Evolutionary conservation across 2,797 vertebrate species (phyloP).

Genomic region (Xenentodon cancila): DNA sequence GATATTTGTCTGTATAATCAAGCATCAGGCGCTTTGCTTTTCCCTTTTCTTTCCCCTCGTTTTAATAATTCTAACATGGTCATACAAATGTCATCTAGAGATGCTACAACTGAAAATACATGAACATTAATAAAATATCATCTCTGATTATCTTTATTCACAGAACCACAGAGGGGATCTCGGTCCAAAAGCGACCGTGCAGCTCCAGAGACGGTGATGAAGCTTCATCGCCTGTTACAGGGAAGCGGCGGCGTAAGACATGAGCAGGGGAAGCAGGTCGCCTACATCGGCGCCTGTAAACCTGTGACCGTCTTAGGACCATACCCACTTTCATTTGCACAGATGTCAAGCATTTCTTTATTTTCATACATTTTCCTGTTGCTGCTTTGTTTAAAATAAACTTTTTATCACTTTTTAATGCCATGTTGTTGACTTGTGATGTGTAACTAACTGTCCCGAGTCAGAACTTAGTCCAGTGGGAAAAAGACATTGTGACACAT

Average conservation of each 20-base stretch:
- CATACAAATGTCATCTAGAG: too few relatives aligned
- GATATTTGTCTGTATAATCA: neutral
- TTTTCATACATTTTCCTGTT: slow-evolving; percentile 9
- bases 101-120: too few relatives aligned
- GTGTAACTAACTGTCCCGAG: neutral
- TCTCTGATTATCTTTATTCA: slow-evolving; percentile 46
- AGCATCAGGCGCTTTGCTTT: too few relatives aligned
- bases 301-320: neutral
- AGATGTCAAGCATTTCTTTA: slow-evolving; percentile 12
- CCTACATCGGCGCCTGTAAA: neutral
- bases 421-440: slow-evolving; percentile 11
- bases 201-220: slow-evolving; percentile 20
- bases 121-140: slow-evolving; percentile 3
- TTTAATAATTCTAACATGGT: too few relatives aligned
- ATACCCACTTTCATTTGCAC: too few relatives aligned
- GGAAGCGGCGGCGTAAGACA: slow-evolving; percentile 58
- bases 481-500: too few relatives aligned
- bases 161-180: slow-evolving; percentile 41
- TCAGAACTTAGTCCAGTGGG: neutral
- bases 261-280: slow-evolving; percentile 14
- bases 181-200: slow-evolving; percentile 32
- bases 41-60: neutral
- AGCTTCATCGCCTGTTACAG: neutral
- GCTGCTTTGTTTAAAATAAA: slow-evolving; percentile 28
- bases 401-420: slow-evolving; percentile 6